These are phyloP conservation scores for Coracopsis vasa DNA, from an alignment of 2,113 vertebrate genomes.

Conservation along the genomic window DNA sequence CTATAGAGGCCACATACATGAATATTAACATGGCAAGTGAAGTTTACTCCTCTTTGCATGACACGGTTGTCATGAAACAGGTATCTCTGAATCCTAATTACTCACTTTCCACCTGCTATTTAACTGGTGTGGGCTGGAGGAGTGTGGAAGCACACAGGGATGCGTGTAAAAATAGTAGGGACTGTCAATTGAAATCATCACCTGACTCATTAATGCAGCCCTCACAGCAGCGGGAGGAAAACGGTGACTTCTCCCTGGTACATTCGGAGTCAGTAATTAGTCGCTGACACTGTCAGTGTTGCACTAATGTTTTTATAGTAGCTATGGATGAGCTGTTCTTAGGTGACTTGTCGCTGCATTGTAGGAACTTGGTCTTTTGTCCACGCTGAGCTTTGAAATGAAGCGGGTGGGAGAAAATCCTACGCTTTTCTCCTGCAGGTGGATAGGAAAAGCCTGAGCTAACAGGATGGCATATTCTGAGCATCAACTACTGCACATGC, in stretches of 20 bases:
- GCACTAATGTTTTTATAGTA: not conserved
- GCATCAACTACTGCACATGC: accelerated
- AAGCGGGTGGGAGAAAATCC: not conserved
- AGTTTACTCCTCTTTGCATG: not conserved
- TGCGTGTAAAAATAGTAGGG: not conserved
- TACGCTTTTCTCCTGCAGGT: not conserved
- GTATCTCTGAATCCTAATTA: not conserved
- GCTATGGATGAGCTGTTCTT: not conserved
- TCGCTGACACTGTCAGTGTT: not conserved
- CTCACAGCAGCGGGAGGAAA: not conserved
- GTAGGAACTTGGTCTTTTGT: not conserved
- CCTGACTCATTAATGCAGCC: not conserved
- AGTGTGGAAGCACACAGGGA: not conserved
- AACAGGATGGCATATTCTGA: not conserved
- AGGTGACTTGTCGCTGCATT: not conserved
- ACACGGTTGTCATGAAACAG: not conserved
- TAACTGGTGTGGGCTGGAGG: not conserved
- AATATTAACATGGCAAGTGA: not conserved
- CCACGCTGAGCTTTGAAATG: accelerated
- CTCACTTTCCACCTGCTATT: not conserved
- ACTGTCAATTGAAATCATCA: conserved; percentile 16
- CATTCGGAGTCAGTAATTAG: conserved; percentile 1
- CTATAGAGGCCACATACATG: accelerated
- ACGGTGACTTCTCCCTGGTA: not conserved
- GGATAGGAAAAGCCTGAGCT: not conserved